Evolutionary conservation across 1,140 invertebrate species (phyloP).

Genomic region (Hormaphis cornu): DNA sequence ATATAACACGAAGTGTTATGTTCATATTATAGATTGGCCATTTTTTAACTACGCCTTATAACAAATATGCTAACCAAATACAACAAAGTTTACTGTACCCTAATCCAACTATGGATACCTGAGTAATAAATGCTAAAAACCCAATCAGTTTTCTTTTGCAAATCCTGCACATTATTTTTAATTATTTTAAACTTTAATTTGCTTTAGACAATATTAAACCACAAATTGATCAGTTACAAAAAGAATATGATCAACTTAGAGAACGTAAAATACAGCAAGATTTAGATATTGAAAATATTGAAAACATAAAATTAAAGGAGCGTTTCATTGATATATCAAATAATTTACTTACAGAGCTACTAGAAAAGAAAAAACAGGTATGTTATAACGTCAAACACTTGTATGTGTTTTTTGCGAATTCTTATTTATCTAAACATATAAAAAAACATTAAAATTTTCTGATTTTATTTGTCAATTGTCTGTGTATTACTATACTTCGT

Average conservation of each 20-base stretch:
- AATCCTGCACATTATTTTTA: neutral
- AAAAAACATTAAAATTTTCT: no score
- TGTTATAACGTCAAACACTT: constrained; percentile 32
- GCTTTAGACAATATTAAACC: constrained; percentile 37
- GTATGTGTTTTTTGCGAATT: no score
- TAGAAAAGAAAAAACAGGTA: constrained; percentile 70
- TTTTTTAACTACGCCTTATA: no score
- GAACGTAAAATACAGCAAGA: constrained; percentile 65
- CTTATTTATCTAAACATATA: no score
- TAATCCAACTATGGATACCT: no score
- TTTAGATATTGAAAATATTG: constrained; percentile 71
- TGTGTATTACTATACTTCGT: no score
- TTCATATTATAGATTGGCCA: no score
- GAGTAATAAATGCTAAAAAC: no score
- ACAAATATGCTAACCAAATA: no score
- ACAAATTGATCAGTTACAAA: constrained; percentile 44
- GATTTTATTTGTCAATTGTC: no score
- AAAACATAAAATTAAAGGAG: constrained; percentile 71
- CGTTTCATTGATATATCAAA: constrained; percentile 72
- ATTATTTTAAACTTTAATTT: neutral
- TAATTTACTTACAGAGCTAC: constrained; percentile 63
- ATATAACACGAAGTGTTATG: no score
- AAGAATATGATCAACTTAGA: constrained; percentile 62
- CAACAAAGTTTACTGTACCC: no score
- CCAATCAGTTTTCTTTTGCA: neutral